Evolutionary conservation across 2,797 vertebrate species (phyloP).

Genomic region (Acanthis flammea): DNA sequence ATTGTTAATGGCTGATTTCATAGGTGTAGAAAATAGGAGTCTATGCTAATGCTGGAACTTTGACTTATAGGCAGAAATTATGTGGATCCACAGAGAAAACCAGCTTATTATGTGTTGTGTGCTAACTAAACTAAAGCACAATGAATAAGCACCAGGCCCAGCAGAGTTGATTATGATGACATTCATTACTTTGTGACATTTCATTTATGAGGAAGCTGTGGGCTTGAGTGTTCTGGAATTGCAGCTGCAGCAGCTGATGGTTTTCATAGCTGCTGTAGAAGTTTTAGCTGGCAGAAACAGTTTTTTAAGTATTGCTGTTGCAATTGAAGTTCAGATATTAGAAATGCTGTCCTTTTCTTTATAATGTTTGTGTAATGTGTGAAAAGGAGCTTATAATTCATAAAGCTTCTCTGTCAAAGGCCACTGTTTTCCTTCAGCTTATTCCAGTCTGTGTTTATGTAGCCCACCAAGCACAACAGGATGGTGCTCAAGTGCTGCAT

Average conservation of each 20-base stretch:
- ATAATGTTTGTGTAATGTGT: fast-evolving
- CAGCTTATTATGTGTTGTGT: neutral
- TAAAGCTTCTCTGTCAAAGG: neutral
- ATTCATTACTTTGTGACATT: neutral
- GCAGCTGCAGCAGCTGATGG: neutral
- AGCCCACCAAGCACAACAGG: neutral
- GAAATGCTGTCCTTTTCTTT: neutral
- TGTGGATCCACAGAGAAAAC: neutral
- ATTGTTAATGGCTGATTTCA: neutral
- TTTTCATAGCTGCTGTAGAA: neutral
- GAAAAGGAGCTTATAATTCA: neutral
- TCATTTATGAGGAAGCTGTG: neutral
- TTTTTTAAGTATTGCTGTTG: neutral
- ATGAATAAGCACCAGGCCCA: neutral
- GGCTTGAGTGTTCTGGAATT: neutral
- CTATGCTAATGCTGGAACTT: neutral
- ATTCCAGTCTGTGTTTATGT: neutral
- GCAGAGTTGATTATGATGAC: neutral
- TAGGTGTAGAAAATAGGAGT: neutral
- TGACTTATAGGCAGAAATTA: neutral
- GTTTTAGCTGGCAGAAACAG: neutral
- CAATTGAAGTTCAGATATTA: neutral
- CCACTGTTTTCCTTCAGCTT: neutral
- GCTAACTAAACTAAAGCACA: neutral
- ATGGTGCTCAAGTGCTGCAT: neutral